Conservation (phyloP, 2,113 vertebrate species). For the Misgurnus mizolepis region DNA sequence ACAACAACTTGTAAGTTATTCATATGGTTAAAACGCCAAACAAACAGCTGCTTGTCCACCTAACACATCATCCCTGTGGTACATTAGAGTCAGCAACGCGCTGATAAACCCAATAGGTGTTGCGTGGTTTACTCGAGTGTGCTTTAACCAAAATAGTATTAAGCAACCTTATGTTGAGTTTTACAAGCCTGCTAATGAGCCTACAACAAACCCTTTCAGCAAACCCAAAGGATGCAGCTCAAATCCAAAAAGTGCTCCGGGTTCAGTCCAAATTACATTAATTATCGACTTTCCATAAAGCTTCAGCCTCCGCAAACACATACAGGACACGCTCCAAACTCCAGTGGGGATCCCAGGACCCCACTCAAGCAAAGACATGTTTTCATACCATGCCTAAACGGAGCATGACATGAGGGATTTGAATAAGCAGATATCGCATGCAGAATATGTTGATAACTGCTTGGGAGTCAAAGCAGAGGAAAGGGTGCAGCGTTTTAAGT, state of each 20-base stretch:
- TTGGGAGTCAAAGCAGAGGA: neutral
- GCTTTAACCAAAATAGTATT: conserved; percentile 23
- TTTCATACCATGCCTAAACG: conserved; percentile 37
- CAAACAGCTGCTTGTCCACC: too few relatives aligned
- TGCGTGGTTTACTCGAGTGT: conserved; percentile 1
- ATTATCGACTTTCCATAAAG: conserved; percentile 10
- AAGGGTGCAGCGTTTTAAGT: neutral
- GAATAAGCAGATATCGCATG: neutral
- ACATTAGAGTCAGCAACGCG: neutral
- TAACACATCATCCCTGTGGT: neutral
- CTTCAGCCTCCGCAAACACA: neutral
- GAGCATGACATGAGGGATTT: neutral
- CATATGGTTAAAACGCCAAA: too few relatives aligned
- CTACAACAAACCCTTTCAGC: conserved; percentile 3
- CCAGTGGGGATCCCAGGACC: conserved; percentile 7
- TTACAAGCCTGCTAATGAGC: conserved; percentile 24
- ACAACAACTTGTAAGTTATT: too few relatives aligned
- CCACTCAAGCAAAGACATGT: conserved; percentile 33
- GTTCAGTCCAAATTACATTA: conserved; percentile 10
- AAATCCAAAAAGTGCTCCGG: neutral
- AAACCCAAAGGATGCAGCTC: conserved; percentile 7
- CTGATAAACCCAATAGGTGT: neutral
- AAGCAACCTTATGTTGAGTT: conserved; percentile 34
- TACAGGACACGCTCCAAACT: neutral
- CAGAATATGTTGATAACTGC: neutral